These are phyloP conservation scores for Thamnophis elegans DNA, from an alignment of 2,797 vertebrate genomes.

Conservation along the genomic window DNA sequence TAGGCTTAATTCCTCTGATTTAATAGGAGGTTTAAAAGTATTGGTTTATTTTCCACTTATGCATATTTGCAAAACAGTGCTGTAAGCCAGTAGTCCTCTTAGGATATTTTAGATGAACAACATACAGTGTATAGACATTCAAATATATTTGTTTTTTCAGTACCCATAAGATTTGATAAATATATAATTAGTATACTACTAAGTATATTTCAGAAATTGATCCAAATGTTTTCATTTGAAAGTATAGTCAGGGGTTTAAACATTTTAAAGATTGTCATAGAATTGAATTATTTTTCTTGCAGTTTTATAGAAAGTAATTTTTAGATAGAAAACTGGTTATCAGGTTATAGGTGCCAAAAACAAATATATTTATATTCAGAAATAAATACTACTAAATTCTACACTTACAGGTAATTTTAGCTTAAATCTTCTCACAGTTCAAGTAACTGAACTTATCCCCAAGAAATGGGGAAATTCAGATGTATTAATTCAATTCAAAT, in stretches of 20 bases:
- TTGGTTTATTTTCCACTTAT: neutral
- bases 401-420: neutral
- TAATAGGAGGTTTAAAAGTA: neutral
- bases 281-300: neutral
- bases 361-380: neutral
- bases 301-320: neutral
- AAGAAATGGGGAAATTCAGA: neutral
- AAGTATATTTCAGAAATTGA: neutral
- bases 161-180: neutral
- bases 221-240: neutral
- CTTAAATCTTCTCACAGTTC: neutral
- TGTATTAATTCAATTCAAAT: neutral
- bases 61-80: slow-evolving; percentile 13
- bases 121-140: neutral
- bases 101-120: neutral
- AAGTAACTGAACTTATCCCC: neutral
- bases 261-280: neutral
- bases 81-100: neutral
- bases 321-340: neutral
- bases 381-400: neutral
- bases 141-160: neutral
- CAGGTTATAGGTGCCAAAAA: neutral
- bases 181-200: neutral
- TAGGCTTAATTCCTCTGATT: slow-evolving; percentile 23
- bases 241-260: neutral